Conservation (phyloP, 1,140 invertebrate species). For the Harpegnathos saltator region DNA sequence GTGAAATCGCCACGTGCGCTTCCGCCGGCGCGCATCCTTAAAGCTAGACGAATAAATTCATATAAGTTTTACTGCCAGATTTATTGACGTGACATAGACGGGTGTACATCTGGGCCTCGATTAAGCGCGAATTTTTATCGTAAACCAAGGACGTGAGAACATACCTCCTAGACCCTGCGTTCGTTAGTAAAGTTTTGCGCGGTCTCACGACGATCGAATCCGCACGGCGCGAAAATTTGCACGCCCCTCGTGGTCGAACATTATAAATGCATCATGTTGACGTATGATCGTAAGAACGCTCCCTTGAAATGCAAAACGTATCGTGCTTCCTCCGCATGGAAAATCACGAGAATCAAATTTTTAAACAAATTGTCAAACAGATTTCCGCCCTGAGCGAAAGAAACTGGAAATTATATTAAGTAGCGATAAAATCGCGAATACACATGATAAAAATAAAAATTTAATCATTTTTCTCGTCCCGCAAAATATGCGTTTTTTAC, state of each 20-base stretch:
- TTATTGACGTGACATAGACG: conserved; percentile 72
- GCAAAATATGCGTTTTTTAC: no score
- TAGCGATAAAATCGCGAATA: background rate
- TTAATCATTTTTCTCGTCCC: background rate
- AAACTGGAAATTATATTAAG: background rate
- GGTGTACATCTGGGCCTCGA: conserved; percentile 65
- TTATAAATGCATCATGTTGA: conserved; percentile 59
- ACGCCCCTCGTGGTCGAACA: conserved; percentile 22
- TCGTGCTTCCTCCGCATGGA: conserved; percentile 24
- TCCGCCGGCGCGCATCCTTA: conserved; percentile 42
- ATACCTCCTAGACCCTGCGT: conserved; percentile 50
- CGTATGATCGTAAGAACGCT: conserved; percentile 29
- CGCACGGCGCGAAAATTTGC: conserved; percentile 5
- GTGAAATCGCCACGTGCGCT: conserved; percentile 16
- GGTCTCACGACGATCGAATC: conserved; percentile 36
- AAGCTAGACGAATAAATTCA: conserved; percentile 68
- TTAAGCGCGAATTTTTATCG: conserved; percentile 60
- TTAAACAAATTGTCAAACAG: background rate
- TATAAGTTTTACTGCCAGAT: conserved; percentile 70
- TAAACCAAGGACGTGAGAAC: conserved; percentile 57
- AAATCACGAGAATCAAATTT: conserved; percentile 7
- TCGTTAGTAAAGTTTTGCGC: conserved; percentile 51
- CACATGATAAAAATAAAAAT: background rate
- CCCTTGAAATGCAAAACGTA: conserved; percentile 16
- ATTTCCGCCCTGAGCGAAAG: background rate